phyloP scores from a whole-genome alignment of 1,140 invertebrate species.

The Liolophura sinensis region DNA sequence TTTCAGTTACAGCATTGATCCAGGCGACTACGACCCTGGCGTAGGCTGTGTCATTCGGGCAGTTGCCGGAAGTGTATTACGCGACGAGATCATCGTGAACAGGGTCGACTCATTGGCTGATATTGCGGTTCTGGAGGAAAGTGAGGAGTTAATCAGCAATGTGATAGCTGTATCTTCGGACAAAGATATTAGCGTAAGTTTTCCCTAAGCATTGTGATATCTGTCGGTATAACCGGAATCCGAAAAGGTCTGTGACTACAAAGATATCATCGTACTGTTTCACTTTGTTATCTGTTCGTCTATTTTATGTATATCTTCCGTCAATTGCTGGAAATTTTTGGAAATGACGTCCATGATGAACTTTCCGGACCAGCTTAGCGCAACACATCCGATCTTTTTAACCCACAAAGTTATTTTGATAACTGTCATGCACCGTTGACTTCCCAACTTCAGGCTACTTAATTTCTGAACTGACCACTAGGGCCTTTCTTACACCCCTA shows the following conservation, averaged over 20 bases:
- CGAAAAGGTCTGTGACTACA: neutral
- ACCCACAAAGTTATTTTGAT: too few relatives aligned
- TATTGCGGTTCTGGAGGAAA: conserved; percentile 26
- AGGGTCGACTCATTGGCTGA: conserved; percentile 32
- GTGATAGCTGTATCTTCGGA: conserved; percentile 24
- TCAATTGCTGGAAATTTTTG: too few relatives aligned
- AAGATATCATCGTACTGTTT: neutral
- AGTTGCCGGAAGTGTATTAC: conserved; percentile 24
- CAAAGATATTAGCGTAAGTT: neutral
- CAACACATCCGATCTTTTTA: too few relatives aligned
- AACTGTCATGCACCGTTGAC: too few relatives aligned
- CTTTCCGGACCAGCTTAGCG: too few relatives aligned
- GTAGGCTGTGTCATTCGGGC: conserved; percentile 39
- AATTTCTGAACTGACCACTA: too few relatives aligned
- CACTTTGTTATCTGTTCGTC: too few relatives aligned
- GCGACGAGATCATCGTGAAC: conserved; percentile 34
- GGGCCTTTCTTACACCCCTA: too few relatives aligned
- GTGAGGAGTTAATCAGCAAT: conserved; percentile 51
- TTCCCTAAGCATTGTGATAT: neutral
- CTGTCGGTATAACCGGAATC: neutral
- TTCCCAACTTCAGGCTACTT: too few relatives aligned
- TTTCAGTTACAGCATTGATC: conserved; percentile 31
- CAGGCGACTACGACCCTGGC: conserved; percentile 34
- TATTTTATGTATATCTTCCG: too few relatives aligned
- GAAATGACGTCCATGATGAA: too few relatives aligned